Conservation (phyloP, 1,140 invertebrate genomes). For the Dinoponera quadriceps region DNA sequence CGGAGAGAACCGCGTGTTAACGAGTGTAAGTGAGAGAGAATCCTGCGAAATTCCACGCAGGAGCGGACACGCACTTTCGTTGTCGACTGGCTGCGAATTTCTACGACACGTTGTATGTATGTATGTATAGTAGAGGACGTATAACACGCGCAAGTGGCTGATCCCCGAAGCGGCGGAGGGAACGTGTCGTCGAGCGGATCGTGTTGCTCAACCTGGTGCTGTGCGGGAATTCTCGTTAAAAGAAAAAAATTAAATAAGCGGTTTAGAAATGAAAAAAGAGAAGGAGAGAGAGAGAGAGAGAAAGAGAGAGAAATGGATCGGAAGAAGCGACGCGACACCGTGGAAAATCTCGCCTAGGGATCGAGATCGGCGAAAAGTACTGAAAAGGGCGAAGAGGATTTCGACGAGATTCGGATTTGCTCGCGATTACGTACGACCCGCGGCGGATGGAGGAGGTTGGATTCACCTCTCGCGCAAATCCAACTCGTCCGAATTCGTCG, state of each 20-base stretch:
- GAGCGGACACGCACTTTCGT: conserved; percentile 64
- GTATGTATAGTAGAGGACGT: conserved; percentile 52
- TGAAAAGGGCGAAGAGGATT: too few relatives aligned
- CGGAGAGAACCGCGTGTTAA: conserved; percentile 1
- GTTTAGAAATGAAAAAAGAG: not conserved
- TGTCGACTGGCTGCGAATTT: conserved; percentile 55
- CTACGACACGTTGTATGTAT: conserved; percentile 29
- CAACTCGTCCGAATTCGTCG: too few relatives aligned
- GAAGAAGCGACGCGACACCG: too few relatives aligned
- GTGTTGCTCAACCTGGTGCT: conserved; percentile 47
- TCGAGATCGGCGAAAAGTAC: too few relatives aligned
- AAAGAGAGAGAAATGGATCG: too few relatives aligned
- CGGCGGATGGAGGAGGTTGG: too few relatives aligned
- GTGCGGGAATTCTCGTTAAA: not conserved
- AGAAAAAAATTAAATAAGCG: not conserved
- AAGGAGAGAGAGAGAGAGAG: not conserved
- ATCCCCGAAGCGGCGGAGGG: not conserved
- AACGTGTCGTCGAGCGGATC: conserved; percentile 11
- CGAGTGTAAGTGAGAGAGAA: not conserved
- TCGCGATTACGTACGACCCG: too few relatives aligned
- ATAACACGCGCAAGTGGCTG: conserved; percentile 22
- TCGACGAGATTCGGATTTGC: too few relatives aligned
- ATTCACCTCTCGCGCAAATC: too few relatives aligned
- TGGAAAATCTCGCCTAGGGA: too few relatives aligned
- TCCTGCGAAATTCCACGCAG: conserved; percentile 11